These are phyloP conservation scores for Zophobas atratus DNA, from an alignment of 1,140 invertebrate species.

Conservation along the genomic window DNA sequence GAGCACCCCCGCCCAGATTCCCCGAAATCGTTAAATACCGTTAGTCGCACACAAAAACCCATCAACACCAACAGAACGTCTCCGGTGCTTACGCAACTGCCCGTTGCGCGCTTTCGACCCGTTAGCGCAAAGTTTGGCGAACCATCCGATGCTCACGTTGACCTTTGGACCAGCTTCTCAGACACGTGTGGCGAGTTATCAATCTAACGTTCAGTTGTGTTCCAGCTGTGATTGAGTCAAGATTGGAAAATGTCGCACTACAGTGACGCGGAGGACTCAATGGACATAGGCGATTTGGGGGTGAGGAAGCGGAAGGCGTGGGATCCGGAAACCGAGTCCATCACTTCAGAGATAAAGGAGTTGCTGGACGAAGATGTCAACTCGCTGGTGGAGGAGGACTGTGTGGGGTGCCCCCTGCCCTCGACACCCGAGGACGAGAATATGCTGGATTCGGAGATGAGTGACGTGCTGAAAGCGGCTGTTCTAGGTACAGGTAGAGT, in stretches of 20 bases:
- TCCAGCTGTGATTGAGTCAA: slow-evolving; percentile 20
- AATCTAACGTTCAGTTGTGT: slow-evolving; percentile 8
- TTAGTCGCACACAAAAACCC: neutral
- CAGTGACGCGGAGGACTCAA: slow-evolving; percentile 66
- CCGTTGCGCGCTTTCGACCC: neutral
- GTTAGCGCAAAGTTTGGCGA: neutral
- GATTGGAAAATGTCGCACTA: slow-evolving; percentile 63
- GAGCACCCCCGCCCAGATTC: neutral
- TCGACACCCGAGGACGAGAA: slow-evolving; percentile 90
- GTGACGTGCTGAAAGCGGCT: slow-evolving; percentile 86
- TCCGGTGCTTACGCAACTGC: neutral
- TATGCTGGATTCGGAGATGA: slow-evolving; percentile 86
- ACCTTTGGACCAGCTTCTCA: slow-evolving; percentile 1
- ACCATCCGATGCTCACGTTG: neutral
- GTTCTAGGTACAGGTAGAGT: slow-evolving; percentile 75
- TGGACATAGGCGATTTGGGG: slow-evolving; percentile 65
- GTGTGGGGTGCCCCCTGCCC: slow-evolving; percentile 85
- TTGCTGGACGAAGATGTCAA: slow-evolving; percentile 74
- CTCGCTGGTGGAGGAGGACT: slow-evolving; percentile 82
- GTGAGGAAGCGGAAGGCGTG: slow-evolving; percentile 72
- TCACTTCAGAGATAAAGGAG: slow-evolving; percentile 74
- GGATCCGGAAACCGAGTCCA: slow-evolving; percentile 73
- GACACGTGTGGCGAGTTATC: neutral
- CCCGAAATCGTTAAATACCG: neutral
- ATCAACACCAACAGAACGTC: neutral